These are phyloP conservation scores for Eurytoma adleriae DNA, from an alignment of 2,888 invertebrate species.

Conservation along the genomic window DNA sequence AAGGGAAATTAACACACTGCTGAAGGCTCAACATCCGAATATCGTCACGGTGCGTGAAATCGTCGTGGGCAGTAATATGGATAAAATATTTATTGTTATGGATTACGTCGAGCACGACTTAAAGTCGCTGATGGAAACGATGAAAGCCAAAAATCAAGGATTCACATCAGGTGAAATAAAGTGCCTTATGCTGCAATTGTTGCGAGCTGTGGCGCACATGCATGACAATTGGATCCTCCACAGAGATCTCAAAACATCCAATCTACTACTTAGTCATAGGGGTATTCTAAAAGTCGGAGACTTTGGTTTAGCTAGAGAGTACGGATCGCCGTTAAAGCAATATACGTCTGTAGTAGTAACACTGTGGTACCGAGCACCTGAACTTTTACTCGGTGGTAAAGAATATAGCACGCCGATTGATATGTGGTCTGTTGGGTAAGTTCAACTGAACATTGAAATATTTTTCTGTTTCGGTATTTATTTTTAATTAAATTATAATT, in stretches of 20 bases:
- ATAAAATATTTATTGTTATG: conserved; percentile 99
- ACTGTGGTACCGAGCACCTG: conserved; percentile 98
- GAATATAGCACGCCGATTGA: conserved; percentile 98
- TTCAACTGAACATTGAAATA: conserved; percentile 5
- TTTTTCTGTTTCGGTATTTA: background rate
- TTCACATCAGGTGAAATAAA: conserved; percentile 93
- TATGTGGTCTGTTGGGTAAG: conserved; percentile 86
- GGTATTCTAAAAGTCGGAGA: conserved; percentile 91
- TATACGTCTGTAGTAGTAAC: conserved; percentile 99
- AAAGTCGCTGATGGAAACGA: conserved; percentile 98
- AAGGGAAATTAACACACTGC: conserved; percentile 97
- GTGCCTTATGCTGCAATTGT: conserved; percentile 93
- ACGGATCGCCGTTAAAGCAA: conserved; percentile 96
- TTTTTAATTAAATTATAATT: too few species aligned
- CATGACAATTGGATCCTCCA: conserved; percentile 99
- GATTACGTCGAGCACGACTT: conserved; percentile 99
- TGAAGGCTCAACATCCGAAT: conserved; percentile 94
- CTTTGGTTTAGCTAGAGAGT: conserved; percentile 98
- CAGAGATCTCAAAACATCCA: conserved; percentile 98
- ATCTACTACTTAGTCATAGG: conserved; percentile 95
- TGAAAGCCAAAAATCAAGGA: conserved; percentile 92
- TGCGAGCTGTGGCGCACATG: conserved; percentile 95
- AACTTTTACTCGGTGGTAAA: conserved; percentile 92
- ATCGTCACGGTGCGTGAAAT: conserved; percentile 99
- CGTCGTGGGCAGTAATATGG: conserved; percentile 99